These are phyloP conservation scores for Gymnopithys bicolor DNA, from an alignment of 2,797 vertebrate genomes.

Conservation along the genomic window DNA sequence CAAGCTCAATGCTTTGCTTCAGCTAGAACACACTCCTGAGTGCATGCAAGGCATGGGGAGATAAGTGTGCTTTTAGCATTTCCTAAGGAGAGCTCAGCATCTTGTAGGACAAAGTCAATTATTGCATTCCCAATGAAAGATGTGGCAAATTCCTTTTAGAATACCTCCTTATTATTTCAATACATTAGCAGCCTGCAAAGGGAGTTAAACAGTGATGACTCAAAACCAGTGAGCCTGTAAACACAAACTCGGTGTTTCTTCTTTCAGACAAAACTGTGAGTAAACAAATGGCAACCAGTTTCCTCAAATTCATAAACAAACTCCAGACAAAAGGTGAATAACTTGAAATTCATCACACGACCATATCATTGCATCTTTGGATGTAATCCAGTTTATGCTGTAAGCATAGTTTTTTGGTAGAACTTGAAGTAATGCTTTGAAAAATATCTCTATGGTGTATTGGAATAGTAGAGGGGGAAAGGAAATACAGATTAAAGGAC, in stretches of 20 bases:
- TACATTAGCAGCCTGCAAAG: neutral
- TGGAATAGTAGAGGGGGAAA: neutral
- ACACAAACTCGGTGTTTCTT: neutral
- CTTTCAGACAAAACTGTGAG: neutral
- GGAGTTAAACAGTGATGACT: conserved; percentile 32
- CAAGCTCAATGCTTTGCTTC: neutral
- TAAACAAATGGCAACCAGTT: neutral
- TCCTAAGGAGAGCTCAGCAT: neutral
- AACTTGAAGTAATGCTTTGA: neutral
- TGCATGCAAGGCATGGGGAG: neutral
- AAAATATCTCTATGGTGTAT: neutral
- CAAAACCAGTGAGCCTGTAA: neutral
- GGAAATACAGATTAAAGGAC: neutral
- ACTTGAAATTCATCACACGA: neutral
- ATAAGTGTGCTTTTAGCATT: neutral
- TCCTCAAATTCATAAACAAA: neutral
- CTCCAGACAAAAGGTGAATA: neutral
- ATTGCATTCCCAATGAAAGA: neutral
- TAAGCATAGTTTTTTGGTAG: neutral
- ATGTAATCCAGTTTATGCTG: neutral
- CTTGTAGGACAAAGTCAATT: neutral
- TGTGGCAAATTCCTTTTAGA: neutral
- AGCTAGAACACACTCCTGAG: neutral
- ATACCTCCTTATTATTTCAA: conserved; percentile 16
- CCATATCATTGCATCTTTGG: neutral